Conservation (phyloP, 2,113 vertebrate species). For the Gadus chalcogrammus region DNA sequence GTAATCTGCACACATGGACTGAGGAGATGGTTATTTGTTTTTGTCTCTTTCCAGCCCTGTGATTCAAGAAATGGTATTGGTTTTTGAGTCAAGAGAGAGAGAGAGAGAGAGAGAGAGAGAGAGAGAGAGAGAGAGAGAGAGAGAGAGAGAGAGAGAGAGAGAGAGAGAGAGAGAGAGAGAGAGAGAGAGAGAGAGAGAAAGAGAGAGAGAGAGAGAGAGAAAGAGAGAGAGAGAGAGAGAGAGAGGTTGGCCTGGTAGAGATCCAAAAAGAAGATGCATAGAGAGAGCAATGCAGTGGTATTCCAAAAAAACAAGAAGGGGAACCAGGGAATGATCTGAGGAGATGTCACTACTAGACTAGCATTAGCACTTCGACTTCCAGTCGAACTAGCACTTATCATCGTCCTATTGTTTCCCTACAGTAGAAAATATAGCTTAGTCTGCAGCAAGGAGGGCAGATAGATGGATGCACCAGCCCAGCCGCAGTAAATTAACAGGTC, state of each 20-base stretch:
- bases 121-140: constrained; percentile 7
- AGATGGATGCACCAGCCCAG: too few species aligned
- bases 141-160: constrained; percentile 3
- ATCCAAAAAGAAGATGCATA: not conserved
- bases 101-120: constrained; percentile 6
- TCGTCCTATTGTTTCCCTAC: too few species aligned
- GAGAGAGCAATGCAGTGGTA: not conserved
- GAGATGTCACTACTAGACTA: too few species aligned
- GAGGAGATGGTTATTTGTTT: too few species aligned
- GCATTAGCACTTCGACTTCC: too few species aligned
- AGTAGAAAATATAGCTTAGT: too few species aligned
- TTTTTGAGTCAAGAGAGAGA: not conserved
- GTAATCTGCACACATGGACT: too few species aligned
- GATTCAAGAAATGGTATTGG: constrained; percentile 4
- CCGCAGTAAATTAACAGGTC: too few species aligned
- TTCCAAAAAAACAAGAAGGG: not conserved
- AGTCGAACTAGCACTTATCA: too few species aligned
- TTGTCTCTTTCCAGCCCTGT: constrained; percentile 7
- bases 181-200: not conserved
- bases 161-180: not conserved
- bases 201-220: constrained; percentile 8
- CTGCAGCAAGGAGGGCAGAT: too few species aligned
- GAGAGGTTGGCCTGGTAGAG: not conserved
- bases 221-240: constrained; percentile 4
- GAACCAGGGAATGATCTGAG: too few species aligned